phyloP scores from a whole-genome alignment of 2,888 invertebrate genomes.

The Agrotis puta region DNA sequence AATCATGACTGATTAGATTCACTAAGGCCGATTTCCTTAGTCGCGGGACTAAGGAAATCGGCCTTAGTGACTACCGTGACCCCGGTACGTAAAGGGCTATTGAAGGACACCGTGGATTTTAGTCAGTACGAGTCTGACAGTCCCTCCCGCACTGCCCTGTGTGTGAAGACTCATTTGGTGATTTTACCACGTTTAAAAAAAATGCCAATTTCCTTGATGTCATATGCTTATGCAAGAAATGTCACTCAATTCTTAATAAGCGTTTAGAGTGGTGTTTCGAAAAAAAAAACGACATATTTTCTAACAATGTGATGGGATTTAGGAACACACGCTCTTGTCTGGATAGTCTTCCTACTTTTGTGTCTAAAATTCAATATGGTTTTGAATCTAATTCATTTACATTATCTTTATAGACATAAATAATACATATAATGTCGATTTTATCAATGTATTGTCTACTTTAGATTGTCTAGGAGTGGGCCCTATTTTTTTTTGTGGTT shows the following conservation, averaged over 20 bases:
- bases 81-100: too few relatives aligned
- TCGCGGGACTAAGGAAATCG: too few relatives aligned
- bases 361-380: conserved; percentile 4
- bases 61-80: too few relatives aligned
- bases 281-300: not conserved
- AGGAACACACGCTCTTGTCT: conserved; percentile 7
- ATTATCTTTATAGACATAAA: conserved; percentile 3
- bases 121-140: too few relatives aligned
- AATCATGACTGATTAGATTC: conserved; percentile 4
- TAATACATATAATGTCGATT: not conserved
- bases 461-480: too few relatives aligned
- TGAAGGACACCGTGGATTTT: too few relatives aligned
- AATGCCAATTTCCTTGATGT: conserved; percentile 17
- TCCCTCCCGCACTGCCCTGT: too few relatives aligned
- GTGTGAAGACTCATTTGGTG: too few relatives aligned
- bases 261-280: conserved; percentile 4
- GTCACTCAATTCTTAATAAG: conserved; percentile 16
- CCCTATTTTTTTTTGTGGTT: too few relatives aligned
- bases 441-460: too few relatives aligned
- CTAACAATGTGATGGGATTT: not conserved
- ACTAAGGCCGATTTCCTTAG: conserved; percentile 7
- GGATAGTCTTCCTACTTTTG: not conserved
- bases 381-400: conserved; percentile 1
- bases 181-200: too few relatives aligned
- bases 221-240: conserved; percentile 11